Evolutionary conservation across 53 echinoderm and acorn worm species (phyloP).

Genomic region (Apostichopus leukothele): DNA sequence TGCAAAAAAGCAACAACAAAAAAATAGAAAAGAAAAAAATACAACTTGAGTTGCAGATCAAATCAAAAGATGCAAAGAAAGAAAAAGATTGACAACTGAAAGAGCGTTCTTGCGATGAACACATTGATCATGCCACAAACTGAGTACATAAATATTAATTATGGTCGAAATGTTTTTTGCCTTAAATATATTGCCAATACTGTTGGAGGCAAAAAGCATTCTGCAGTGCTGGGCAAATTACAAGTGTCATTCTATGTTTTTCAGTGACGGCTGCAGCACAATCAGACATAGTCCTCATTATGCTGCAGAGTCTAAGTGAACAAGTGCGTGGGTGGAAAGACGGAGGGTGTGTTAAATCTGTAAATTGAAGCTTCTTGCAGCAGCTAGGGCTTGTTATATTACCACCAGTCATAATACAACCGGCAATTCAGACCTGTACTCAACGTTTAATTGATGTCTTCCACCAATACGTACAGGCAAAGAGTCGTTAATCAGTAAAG

Average conservation of each 20-base stretch:
- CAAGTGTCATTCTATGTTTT: neutral
- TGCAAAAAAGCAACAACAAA: neutral
- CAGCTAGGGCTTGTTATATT: neutral
- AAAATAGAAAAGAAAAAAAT: neutral
- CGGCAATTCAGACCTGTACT: neutral
- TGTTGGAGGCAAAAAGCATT: constrained; percentile 1
- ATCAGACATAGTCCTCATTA: constrained; percentile 33
- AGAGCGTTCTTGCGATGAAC: neutral
- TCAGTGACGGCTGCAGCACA: neutral
- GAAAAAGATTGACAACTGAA: neutral
- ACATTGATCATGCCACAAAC: neutral
- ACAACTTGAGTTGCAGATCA: neutral
- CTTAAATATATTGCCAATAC: neutral
- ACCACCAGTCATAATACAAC: neutral
- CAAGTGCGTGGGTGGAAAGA: constrained; percentile 32
- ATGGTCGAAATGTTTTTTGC: neutral
- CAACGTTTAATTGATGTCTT: no score
- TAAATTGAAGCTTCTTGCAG: neutral
- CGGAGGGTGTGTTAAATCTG: neutral
- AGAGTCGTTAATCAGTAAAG: no score
- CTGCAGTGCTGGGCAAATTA: neutral
- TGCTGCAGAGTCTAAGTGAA: constrained; percentile 24
- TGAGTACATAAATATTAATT: neutral
- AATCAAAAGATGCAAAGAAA: neutral
- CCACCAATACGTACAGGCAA: no score